Base-by-base conservation (phyloP, 1,140 invertebrate genomes). In the Drusus annulatus region DNA sequence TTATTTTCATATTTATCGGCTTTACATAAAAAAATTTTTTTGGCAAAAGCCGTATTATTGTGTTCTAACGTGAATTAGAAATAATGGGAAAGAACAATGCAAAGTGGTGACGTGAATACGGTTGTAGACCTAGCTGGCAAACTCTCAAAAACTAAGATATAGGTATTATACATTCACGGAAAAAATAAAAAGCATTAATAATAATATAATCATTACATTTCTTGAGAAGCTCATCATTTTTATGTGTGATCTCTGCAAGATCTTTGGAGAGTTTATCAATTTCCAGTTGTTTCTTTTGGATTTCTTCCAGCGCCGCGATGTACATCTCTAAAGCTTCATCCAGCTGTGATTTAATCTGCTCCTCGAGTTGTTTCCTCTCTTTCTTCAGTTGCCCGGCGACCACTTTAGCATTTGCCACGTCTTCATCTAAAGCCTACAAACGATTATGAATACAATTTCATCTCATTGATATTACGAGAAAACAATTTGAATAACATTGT, bases 281-380 rank as follows among this genome's bases (percentile, higher is more conserved):
- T 16, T 76, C 56, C 16, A 56, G 17, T 23, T 76, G 56, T 50
- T 76, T 76, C 31, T 76, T 31, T 21, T 76, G 56, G 5, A 76
- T 36, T 23, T 76, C 74, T n/a, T 76, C 36, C 13, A 62, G 31
- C 1, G 74, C 74, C 2, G 19, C 4, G 5, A 62, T 60, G 16
- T 76, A 76, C 58, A 76, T 76, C 23, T 62, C 19, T n/a, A 76
- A n/a, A 21, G 58, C 54, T 63, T 76, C 74, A 7, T 60, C 74
- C 31, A 76, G 19, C 17, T 76, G 74, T 16, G 74, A 16, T 23
- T 62, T 60, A 5, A 76, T 76, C 23, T 62, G 56, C 21, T 76
- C n/a, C 62, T 76, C 74, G 3, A 76, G 45, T 60, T 76, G 28
- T 19, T 62, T 60, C 36, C 36, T 60, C 45, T 76, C 28, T 21